Evolutionary conservation across 37 sponge, comb jelly and placozoan species (phyloP).

Genomic region (Beroe forskalii): DNA sequence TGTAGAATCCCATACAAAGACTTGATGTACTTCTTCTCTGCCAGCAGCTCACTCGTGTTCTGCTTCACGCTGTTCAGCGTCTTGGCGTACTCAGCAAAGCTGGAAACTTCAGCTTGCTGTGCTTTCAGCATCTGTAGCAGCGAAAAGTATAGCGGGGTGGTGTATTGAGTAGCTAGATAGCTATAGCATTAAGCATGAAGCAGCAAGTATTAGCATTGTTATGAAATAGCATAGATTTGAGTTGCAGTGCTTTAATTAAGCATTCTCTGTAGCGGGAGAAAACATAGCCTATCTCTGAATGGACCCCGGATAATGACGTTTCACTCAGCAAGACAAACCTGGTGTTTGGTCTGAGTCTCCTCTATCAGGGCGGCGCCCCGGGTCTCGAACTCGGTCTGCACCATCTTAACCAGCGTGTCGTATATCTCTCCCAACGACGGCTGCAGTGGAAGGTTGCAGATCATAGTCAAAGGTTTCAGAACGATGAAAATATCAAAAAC

Average conservation of each 20-base stretch:
- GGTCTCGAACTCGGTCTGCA: conserved; percentile 5
- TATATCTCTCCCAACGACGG: conserved; percentile 42
- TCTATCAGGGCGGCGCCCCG: conserved; percentile 43
- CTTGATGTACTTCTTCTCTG: conserved; percentile 48
- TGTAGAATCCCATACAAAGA: conserved; percentile 7
- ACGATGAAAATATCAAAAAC: too few relatives aligned
- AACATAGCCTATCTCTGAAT: too few relatives aligned
- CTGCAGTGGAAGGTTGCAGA: too few relatives aligned
- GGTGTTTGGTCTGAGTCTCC: conserved; percentile 51
- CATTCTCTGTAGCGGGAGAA: too few relatives aligned
- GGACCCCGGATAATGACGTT: too few relatives aligned
- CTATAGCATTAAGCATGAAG: too few relatives aligned
- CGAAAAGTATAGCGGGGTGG: too few relatives aligned
- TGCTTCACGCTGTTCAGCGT: conserved; percentile 32
- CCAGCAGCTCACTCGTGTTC: conserved; percentile 21
- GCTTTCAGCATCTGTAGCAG: conserved; percentile 54
- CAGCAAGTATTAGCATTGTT: conserved; percentile 18
- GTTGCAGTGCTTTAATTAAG: too few relatives aligned
- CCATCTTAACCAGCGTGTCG: conserved; percentile 10
- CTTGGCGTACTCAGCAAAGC: conserved; percentile 62
- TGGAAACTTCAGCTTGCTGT: conserved; percentile 28
- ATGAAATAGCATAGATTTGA: not conserved
- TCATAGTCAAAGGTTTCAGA: too few relatives aligned
- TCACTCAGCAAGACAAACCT: too few relatives aligned
- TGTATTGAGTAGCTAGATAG: too few relatives aligned